A percentile compares a stretch with the other conserved stretches of the same genome.
Evolutionary conservation across 2,888 invertebrate species (phyloP).

Genomic region (Lasiommata megera): DNA sequence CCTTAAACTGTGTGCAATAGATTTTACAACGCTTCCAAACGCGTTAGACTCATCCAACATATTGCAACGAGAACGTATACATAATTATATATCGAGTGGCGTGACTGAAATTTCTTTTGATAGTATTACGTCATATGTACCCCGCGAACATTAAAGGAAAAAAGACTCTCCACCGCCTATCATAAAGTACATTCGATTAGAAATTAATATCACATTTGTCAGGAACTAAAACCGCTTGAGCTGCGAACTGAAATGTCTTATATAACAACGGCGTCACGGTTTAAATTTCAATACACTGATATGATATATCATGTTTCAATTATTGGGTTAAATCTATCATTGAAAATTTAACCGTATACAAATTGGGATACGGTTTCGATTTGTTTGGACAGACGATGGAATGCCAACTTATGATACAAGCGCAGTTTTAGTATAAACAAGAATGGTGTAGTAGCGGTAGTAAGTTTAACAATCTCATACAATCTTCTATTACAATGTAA

Average conservation of each 20-base stretch:
- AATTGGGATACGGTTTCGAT: constrained; percentile 51
- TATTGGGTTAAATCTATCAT: constrained; percentile 54
- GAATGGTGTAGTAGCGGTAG: constrained; percentile 24
- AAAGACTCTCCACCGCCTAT: constrained; percentile 46
- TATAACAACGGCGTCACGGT: constrained; percentile 40
- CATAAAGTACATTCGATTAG: constrained; percentile 61
- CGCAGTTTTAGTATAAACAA: constrained; percentile 24
- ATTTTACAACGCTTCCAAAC: constrained; percentile 1
- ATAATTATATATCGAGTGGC: constrained; percentile 65
- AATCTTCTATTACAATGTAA: constrained; percentile 19
- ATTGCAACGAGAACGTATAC: constrained; percentile 29
- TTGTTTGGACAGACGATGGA: constrained; percentile 49
- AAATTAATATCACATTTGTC: constrained; percentile 56
- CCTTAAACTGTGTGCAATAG: constrained; percentile 26
- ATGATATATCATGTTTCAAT: constrained; percentile 64
- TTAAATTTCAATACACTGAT: constrained; percentile 51
- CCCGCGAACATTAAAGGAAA: constrained; percentile 42
- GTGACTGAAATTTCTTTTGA: constrained; percentile 63
- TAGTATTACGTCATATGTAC: constrained; percentile 53
- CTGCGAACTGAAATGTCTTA: constrained; percentile 51
- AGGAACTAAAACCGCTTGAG: constrained; percentile 44
- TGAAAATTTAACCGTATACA: constrained; percentile 53
- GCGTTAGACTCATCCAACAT: constrained; percentile 17
- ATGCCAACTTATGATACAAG: constrained; percentile 55
- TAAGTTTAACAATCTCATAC: constrained; percentile 16